These are phyloP conservation scores for Oithona nana DNA, from an alignment of 2,888 invertebrate species.

Conservation along the genomic window DNA sequence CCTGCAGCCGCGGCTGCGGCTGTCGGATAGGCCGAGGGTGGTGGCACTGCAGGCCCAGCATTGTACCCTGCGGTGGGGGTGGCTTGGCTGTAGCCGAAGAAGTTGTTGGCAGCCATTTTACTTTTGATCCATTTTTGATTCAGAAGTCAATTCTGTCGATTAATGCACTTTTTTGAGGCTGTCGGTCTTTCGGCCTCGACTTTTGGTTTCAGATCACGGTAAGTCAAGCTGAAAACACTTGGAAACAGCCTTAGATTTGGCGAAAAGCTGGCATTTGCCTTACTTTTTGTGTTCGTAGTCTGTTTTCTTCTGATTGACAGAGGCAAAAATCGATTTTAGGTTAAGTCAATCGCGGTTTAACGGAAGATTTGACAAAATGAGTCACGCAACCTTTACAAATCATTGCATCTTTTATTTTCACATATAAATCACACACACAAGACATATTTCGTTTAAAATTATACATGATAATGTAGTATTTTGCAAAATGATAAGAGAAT, in stretches of 20 bases:
- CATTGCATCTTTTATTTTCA: too few species aligned
- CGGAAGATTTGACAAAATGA: too few species aligned
- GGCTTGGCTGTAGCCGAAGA: constrained; percentile 2
- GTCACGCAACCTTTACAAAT: too few species aligned
- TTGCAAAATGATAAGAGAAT: too few species aligned
- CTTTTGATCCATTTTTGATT: not conserved
- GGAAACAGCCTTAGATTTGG: too few species aligned
- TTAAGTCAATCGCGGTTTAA: not conserved
- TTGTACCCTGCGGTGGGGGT: constrained; percentile 55
- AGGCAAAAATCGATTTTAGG: not conserved
- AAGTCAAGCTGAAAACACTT: too few species aligned
- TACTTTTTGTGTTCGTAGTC: not conserved
- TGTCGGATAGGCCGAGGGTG: constrained; percentile 24
- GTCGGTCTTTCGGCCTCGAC: too few species aligned
- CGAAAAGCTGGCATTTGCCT: not conserved
- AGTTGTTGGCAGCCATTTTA: constrained; percentile 9
- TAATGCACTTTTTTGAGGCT: not conserved
- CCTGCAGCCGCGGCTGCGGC: constrained; percentile 33
- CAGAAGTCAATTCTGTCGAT: not conserved
- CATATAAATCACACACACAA: too few species aligned
- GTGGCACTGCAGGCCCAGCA: constrained; percentile 41
- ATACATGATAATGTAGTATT: too few species aligned
- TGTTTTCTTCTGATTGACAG: not conserved
- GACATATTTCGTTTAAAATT: too few species aligned
- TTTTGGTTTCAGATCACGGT: too few species aligned